Base-by-base conservation (phyloP, 2,113 vertebrate genomes). In the Oenanthe oenanthe region DNA sequence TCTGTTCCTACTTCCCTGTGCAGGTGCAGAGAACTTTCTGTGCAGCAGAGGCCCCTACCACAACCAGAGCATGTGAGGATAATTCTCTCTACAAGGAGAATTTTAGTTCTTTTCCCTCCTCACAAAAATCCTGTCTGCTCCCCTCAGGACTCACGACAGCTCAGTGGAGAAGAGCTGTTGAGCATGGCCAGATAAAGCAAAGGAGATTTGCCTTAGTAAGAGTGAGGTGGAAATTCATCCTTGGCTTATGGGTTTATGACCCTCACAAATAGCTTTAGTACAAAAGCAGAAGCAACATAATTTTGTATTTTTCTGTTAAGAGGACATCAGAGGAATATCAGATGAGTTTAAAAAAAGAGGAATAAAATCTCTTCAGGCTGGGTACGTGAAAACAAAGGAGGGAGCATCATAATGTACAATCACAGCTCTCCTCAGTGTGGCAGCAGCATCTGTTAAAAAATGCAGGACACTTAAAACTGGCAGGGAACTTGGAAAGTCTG, bases 401-500 rank as follows among this genome's bases (percentile, higher is more conserved):
- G 60, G 10, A 61, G 76, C 51, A 50, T 20, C 56, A 24, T 34
- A 89, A 76, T 56, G 79, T 76, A 47, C 62, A 56, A 54, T 61
- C 67, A 34, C n/a, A 85, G 56, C 42, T 91, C 56, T 96, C 90
- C 79, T 94, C 88, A 83, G 87, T 83, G 76, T 90, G 92, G 91
- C 92, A 96, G 91, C 89, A 93, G 58, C 65, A 88, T 77, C 95
- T 96, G 66, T 65, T 95, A 63, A 73, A 87, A 96, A 89, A 83
- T 75, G 77, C 83, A 91, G 67, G 85, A 71, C 54, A 42, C 43
- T 67, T 92, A 75, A 91, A 89, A 84, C 20, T 75, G 74, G 5
- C 43, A n/a, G 72, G 74, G 71, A 92, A 43, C 38, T 70, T 56
- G 43, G 58, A 92, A 77, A 66, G 34, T 15, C 66, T 70, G 17